These are phyloP conservation scores for Lethrus apterus DNA, from an alignment of 1,140 invertebrate species.

Conservation along the genomic window DNA sequence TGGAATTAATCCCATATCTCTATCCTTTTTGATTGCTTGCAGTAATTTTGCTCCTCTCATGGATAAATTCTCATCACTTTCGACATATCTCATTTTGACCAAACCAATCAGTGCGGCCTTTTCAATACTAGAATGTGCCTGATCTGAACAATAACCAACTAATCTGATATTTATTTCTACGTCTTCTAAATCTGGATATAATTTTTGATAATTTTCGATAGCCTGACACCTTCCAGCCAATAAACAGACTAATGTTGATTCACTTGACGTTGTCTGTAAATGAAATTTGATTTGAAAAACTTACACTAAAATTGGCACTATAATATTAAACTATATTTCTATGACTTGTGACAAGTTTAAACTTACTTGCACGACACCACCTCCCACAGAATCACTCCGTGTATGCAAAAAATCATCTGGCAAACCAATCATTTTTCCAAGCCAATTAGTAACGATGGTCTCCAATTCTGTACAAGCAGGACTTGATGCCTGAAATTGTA, in stretches of 20 bases:
- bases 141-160: conserved; percentile 73
- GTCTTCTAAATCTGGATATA: conserved; percentile 68
- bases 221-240: conserved; percentile 84
- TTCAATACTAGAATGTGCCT: conserved; percentile 90
- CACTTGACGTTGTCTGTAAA: conserved; percentile 73
- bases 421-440: conserved; percentile 88
- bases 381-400: conserved; percentile 64
- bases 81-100: conserved; percentile 87
- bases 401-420: conserved; percentile 82
- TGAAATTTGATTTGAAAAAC: no score
- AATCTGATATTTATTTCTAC: conserved; percentile 85
- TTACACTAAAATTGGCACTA: no score
- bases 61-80: conserved; percentile 73
- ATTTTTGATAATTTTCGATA: conserved; percentile 54
- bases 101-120: conserved; percentile 85
- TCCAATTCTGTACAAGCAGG: conserved; percentile 96
- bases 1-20: conserved; percentile 82
- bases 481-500: conserved; percentile 66
- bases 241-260: conserved; percentile 84
- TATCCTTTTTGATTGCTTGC: conserved; percentile 74
- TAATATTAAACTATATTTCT: no score
- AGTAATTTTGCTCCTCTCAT: conserved; percentile 74
- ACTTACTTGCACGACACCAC: conserved; percentile 81
- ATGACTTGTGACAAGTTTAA: no score
- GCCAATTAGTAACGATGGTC: conserved; percentile 96